Evolutionary conservation across 2,113 vertebrate genomes (phyloP), one percentile per base, ranked within the genome.

Genomic region (Cephalophus harveyi): DNA sequence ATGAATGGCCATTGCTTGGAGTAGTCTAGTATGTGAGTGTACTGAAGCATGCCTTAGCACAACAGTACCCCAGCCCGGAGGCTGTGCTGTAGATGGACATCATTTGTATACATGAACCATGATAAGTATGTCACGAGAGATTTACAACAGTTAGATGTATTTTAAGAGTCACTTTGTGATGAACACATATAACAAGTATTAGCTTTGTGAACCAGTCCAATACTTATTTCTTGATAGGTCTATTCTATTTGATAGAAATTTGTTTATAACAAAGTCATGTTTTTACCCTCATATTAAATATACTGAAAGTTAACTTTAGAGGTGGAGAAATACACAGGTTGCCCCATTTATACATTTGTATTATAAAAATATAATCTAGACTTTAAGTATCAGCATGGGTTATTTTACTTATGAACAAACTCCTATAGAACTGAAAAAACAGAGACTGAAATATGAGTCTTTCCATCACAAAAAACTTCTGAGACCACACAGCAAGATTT

Each of bases 1-100:
- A 98, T 96, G 93, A 98, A 93, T 98, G 97, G 97, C 97, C 95
- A 81, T 95, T 93, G 13, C 76, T 97, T 94, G 94, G 96, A 87
- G 93, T 97, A 64, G 62, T 89, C 4, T 96, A 71, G 46, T 27
- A 14, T 90, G 1, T 94, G 93, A 40, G 78, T 11, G 0, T 97
- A 91, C 43, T 6, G 76, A 97, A 97, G 92, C 88, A 60, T 43
- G 95, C 2, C 50, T 83, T 76, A 13, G 36, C 43, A 55, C 33
- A 87, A 91, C 86, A 91, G 76, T 36, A 43, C 36, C 14, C 48
- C 9, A n/a, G 3, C 40, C 84, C 52, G 71, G 82, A 71, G 87
- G 28, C 92, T 8, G 57, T 85, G 27, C 13, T 91, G 89, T 23
- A 25, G 90, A 19, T 57, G 91, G 96, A 62, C 79, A 3, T 97